phyloP scores from a whole-genome alignment of 1,140 invertebrate species.

The Zaprionus gabonicus region DNA sequence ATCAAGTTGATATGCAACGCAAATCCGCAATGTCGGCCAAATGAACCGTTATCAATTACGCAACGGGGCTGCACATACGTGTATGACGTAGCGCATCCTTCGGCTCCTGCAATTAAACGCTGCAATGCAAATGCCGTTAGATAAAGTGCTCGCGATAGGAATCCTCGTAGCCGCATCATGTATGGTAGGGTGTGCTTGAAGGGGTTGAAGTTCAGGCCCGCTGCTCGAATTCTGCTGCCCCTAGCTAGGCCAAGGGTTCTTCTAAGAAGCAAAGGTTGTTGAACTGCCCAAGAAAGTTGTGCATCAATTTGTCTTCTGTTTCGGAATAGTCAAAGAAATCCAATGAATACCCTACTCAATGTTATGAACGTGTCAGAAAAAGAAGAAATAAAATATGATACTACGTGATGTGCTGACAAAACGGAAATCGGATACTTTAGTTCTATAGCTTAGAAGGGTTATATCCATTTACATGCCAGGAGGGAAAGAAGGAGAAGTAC shows the following conservation, averaged over 20 bases:
- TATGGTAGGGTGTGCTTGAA: conserved; percentile 5
- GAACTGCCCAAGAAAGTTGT: conserved; percentile 23
- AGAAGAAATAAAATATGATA: not conserved
- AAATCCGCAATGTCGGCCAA: conserved; percentile 65
- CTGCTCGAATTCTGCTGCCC: conserved; percentile 10
- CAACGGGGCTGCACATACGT: conserved; percentile 56
- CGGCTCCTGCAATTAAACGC: conserved; percentile 66
- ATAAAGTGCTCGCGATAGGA: conserved; percentile 66
- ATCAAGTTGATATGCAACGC: conserved; percentile 63
- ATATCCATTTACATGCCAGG: not conserved
- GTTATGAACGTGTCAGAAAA: conserved; percentile 10
- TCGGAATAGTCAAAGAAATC: conserved; percentile 32
- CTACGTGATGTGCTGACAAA: not conserved
- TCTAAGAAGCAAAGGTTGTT: conserved; percentile 33
- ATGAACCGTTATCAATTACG: conserved; percentile 79
- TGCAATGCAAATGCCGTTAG: conserved; percentile 70
- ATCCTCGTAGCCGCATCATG: conserved; percentile 6
- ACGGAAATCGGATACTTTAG: not conserved
- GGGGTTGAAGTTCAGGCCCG: conserved; percentile 41
- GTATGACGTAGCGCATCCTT: conserved; percentile 48
- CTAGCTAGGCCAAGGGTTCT: conserved; percentile 13
- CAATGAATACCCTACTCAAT: conserved; percentile 36
- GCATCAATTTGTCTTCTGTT: conserved; percentile 40
- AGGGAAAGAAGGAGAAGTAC: not conserved
- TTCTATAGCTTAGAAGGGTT: not conserved